Evolutionary conservation across 1,140 invertebrate genomes (phyloP), one percentile per base, ranked within the genome.

Genomic region (Euborellia annulipes): DNA sequence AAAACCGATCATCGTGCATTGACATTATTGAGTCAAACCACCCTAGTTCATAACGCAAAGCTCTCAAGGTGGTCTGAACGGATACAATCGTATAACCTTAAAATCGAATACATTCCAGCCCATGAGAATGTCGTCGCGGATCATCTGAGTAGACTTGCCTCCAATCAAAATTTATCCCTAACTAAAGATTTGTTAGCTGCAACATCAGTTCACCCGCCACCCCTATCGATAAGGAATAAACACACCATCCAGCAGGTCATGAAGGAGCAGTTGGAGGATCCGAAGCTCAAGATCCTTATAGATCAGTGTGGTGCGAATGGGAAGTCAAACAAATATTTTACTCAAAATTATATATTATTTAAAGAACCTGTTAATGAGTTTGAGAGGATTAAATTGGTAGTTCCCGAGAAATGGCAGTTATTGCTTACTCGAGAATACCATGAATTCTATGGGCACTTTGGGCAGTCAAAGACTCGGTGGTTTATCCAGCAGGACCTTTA

Each of bases 1-100:
- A 23, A 58, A 7, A 67, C 64, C 1, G 65, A 70, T 41, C 65
- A 70, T 37, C 50, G 56, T 8, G 45, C 58, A 2, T 45, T 67
- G 3, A 53, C 51, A 37, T 70, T 58, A 54, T 48, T 69, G 6
- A 46, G 57, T 17, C 43, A 54, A 6, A 47, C 62, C 0, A 62
- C 62, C 41, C 37, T 37, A 9, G 36, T 41, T 13, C n/a, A n/a
- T n/a, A 21, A 52, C 43, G 6, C 56, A 56, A 16, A 54, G 30
- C 45, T 62, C 3, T 54, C 59, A 3, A 23, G 60, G 27, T 64
- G 60, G 60, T 2, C 20, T 48, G 21, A 64, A 16, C 47, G 53
- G 19, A 40, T 66, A 9, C 54, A 56, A n/a, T 51, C 55, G 27
- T 61, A 57, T 53, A 47, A 56, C 46, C 64, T 62, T 27, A 52